Percentiles rank a stretch among this genome's conserved stretches.
These are phyloP conservation scores for Notodonta dromedarius DNA, from an alignment of 2,888 invertebrate species.

Conservation along the genomic window DNA sequence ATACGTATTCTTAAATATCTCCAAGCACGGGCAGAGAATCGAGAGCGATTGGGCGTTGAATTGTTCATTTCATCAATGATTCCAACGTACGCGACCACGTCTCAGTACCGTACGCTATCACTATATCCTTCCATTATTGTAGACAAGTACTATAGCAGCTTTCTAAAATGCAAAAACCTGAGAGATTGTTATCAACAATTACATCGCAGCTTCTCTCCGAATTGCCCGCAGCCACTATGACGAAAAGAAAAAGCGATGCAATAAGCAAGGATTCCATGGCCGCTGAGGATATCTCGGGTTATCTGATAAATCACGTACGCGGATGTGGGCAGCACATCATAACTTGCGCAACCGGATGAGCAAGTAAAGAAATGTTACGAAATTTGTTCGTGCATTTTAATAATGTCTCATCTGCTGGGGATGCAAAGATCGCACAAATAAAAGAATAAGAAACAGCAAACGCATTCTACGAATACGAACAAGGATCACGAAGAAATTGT, in stretches of 20 bases:
- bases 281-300: not conserved
- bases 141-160: not conserved
- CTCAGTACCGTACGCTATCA: too few species aligned
- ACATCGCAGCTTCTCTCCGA: not conserved
- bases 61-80: too few species aligned
- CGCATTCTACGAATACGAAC: too few species aligned
- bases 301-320: slow-evolving; percentile 7
- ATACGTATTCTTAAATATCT: too few species aligned
- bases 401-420: not conserved
- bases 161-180: not conserved
- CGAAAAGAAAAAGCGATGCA: not conserved
- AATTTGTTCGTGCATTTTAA: not conserved
- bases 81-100: too few species aligned
- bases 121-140: too few species aligned
- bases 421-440: not conserved
- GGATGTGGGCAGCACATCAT: slow-evolving; percentile 7
- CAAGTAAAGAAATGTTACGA: not conserved
- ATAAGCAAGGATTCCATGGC: not conserved
- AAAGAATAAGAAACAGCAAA: too few species aligned
- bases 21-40: too few species aligned
- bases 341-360: slow-evolving; percentile 13
- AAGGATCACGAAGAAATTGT: too few species aligned
- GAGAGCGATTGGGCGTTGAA: too few species aligned
- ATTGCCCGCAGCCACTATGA: not conserved
- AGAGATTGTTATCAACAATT: not conserved